These are phyloP conservation scores for Schizotus pectinicornis DNA, from an alignment of 2,888 invertebrate species.

Conservation along the genomic window DNA sequence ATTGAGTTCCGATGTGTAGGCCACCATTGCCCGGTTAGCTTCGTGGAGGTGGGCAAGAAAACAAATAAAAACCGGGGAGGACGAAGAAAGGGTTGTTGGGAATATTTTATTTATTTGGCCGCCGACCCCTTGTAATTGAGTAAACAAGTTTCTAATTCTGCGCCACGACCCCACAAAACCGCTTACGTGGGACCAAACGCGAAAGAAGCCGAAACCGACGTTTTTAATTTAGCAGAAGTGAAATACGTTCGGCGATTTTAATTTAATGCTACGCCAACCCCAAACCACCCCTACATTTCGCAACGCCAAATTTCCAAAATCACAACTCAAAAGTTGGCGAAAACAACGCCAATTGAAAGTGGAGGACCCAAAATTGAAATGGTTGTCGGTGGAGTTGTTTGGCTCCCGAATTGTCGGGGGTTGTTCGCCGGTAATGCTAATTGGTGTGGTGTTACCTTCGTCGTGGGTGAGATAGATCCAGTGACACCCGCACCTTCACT, in stretches of 20 bases:
- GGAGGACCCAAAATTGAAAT: no score
- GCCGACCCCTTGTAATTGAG: constrained; percentile 8
- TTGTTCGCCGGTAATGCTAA: background rate
- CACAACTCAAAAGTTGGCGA: no score
- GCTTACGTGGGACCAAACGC: background rate
- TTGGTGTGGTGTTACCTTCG: background rate
- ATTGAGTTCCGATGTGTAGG: constrained; percentile 1
- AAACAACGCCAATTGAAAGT: no score
- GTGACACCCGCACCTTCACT: constrained; percentile 1
- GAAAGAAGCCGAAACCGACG: constrained; percentile 25
- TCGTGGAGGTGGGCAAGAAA: background rate
- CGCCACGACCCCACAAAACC: constrained; percentile 7
- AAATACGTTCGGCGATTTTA: constrained; percentile 12
- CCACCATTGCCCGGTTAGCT: background rate
- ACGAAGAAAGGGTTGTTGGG: no score
- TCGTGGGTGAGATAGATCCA: no score
- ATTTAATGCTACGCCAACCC: no score
- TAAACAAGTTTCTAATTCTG: constrained; percentile 19
- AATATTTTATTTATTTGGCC: no score
- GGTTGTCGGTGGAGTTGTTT: no score
- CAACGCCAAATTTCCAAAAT: no score
- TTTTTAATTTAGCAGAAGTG: constrained; percentile 29
- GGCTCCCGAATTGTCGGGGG: no score
- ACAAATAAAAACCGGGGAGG: background rate
- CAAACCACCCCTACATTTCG: background rate